Evolutionary conservation across 2,113 vertebrate species (phyloP).

Genomic region (Orycteropus afer): DNA sequence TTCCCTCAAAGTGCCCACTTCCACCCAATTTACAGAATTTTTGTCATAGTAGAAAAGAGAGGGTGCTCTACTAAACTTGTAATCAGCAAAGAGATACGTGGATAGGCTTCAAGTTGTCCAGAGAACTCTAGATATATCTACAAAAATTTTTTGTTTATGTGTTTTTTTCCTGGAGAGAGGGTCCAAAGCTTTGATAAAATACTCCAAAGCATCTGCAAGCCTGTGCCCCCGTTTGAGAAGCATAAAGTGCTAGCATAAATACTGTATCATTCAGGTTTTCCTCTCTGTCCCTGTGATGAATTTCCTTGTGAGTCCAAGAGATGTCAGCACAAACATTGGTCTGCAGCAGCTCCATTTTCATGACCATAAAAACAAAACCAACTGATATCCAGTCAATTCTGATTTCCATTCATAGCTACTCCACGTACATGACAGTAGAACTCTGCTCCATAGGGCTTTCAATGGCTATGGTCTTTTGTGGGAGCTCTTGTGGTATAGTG

Average conservation of each 20-base stretch:
- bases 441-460: not conserved
- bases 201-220: not conserved
- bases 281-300: not conserved
- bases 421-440: not conserved
- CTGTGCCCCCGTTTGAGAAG: not conserved
- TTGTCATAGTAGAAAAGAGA: not conserved
- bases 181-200: not conserved
- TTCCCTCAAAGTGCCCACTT: not conserved
- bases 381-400: not conserved
- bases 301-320: slow-evolving; percentile 67
- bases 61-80: fast-evolving
- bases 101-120: not conserved
- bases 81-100: fast-evolving
- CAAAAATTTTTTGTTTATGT: not conserved
- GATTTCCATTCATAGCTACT: not conserved
- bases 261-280: not conserved
- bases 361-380: not conserved
- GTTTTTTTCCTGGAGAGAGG: not conserved
- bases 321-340: slow-evolving; percentile 81
- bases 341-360: not conserved
- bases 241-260: not conserved
- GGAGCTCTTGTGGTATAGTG: too few species aligned
- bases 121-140: not conserved
- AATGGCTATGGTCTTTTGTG: not conserved
- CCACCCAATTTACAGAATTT: not conserved